Evolutionary conservation across 2,888 invertebrate genomes (phyloP).

Genomic region (Rhaphigaster nebulosa): DNA sequence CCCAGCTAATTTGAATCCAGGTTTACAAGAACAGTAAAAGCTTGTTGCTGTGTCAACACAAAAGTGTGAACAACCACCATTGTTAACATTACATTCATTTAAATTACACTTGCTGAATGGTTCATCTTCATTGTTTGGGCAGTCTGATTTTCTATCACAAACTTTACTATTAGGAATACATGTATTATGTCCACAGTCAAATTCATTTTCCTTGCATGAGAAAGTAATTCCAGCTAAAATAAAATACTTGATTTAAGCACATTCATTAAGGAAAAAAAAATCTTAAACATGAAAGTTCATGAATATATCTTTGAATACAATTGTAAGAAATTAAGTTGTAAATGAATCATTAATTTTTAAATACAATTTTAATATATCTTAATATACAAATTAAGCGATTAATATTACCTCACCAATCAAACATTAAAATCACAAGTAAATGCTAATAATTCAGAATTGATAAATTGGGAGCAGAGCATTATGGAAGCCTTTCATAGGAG

Average conservation of each 20-base stretch:
- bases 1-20: slow-evolving; percentile 83
- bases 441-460: background rate
- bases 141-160: slow-evolving; percentile 89
- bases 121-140: slow-evolving; percentile 91
- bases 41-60: slow-evolving; percentile 87
- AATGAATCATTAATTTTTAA: background rate
- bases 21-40: slow-evolving; percentile 84
- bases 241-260: background rate
- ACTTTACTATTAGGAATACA: slow-evolving; percentile 85
- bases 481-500: no score
- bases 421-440: background rate
- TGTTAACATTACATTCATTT: slow-evolving; percentile 83
- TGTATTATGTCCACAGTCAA: slow-evolving; percentile 86
- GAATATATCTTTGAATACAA: background rate
- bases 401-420: background rate
- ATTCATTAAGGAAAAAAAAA: background rate
- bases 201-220: slow-evolving; percentile 83
- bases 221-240: slow-evolving; percentile 66
- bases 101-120: slow-evolving; percentile 81
- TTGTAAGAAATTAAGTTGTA: background rate
- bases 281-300: background rate
- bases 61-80: slow-evolving; percentile 88
- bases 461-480: no score
- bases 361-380: no score
- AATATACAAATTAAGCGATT: background rate